phyloP scores from a whole-genome alignment of 1,140 invertebrate genomes.

The Popillia japonica region DNA sequence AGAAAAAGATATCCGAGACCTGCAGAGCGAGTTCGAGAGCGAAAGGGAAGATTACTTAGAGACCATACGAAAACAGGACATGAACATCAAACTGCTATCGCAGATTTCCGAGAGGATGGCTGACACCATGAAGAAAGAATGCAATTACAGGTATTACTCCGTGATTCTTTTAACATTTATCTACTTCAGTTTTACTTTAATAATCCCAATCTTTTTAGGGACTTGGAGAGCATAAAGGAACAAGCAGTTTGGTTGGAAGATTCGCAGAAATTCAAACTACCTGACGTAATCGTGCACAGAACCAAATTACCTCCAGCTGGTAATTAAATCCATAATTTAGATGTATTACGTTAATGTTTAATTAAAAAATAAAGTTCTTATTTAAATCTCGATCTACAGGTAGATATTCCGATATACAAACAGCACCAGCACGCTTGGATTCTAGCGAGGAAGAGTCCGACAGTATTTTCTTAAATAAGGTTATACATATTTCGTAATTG shows the following conservation, averaged over 20 bases:
- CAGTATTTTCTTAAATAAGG: slow-evolving; percentile 45
- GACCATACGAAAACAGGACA: slow-evolving; percentile 80
- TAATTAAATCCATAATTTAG: slow-evolving; percentile 41
- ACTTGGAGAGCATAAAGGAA: slow-evolving; percentile 73
- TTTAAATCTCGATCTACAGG: slow-evolving; percentile 46
- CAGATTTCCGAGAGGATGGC: slow-evolving; percentile 77
- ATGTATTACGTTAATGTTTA: not conserved
- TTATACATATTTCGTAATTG: too few relatives aligned
- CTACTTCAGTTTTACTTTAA: not conserved
- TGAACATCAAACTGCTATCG: slow-evolving; percentile 74
- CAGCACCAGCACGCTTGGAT: slow-evolving; percentile 61
- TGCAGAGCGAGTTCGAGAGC: slow-evolving; percentile 85
- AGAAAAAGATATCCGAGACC: slow-evolving; percentile 78
- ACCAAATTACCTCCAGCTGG: slow-evolving; percentile 75
- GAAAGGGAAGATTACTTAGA: slow-evolving; percentile 87
- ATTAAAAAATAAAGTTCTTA: not conserved
- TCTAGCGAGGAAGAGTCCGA: slow-evolving; percentile 33
- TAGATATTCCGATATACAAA: slow-evolving; percentile 59
- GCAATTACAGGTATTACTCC: slow-evolving; percentile 71
- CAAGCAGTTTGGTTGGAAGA: slow-evolving; percentile 83
- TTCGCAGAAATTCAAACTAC: slow-evolving; percentile 75
- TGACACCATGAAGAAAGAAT: slow-evolving; percentile 76
- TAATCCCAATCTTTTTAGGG: slow-evolving; percentile 59
- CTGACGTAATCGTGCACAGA: slow-evolving; percentile 70
- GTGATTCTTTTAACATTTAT: not conserved